Evolutionary conservation across 2,797 vertebrate species (phyloP).

Genomic region (Aratinga solstitialis): DNA sequence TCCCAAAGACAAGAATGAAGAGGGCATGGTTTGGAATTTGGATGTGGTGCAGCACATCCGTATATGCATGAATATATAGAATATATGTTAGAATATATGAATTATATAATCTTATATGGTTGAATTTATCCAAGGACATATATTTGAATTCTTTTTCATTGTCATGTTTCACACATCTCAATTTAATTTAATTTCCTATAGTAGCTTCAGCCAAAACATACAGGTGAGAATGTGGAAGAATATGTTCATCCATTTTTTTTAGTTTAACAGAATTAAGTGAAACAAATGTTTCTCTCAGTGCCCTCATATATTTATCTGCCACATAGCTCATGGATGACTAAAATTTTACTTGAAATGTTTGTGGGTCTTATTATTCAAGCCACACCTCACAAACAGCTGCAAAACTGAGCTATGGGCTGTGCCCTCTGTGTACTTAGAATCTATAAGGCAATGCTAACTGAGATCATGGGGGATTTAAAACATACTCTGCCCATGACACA

Average conservation of each 20-base stretch:
- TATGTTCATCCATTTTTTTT: neutral
- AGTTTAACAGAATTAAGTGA: neutral
- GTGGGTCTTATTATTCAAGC: neutral
- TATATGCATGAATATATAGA: neutral
- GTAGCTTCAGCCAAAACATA: neutral
- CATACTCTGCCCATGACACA: neutral
- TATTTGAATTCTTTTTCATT: neutral
- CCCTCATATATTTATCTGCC: neutral
- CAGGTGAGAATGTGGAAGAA: neutral
- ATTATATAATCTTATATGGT: neutral
- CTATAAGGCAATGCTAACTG: neutral
- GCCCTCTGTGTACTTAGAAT: neutral
- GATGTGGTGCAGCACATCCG: neutral
- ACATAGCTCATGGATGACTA: neutral
- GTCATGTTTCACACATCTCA: neutral
- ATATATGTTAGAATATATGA: neutral
- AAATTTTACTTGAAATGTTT: neutral
- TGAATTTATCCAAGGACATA: neutral
- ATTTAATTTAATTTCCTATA: neutral
- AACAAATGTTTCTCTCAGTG: neutral
- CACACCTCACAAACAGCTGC: neutral
- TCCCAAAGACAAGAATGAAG: neutral
- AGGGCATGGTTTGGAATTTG: neutral
- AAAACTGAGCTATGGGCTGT: neutral
- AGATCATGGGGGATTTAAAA: neutral